Conservation (phyloP, 2,113 vertebrate genomes). For the Carassius auratus region DNA sequence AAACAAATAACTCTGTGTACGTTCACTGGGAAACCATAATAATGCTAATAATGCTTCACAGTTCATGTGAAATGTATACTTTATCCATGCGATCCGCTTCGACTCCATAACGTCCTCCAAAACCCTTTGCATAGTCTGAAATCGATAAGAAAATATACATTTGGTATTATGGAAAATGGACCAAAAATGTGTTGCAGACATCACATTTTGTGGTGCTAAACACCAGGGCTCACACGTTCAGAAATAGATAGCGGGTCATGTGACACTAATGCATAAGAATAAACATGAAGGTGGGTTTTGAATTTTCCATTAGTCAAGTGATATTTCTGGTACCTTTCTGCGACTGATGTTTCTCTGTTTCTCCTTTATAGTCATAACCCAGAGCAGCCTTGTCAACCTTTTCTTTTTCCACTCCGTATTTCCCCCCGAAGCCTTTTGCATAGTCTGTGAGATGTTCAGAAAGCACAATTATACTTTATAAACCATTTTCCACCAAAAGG, state of each 20-base stretch:
- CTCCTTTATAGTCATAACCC: slow-evolving; percentile 87
- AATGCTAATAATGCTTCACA: background rate
- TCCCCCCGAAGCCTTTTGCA: slow-evolving; percentile 87
- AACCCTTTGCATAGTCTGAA: slow-evolving; percentile 90
- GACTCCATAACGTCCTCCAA: slow-evolving; percentile 90
- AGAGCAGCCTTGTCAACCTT: slow-evolving; percentile 85
- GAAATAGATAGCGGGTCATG: background rate
- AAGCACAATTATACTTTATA: slow-evolving; percentile 5
- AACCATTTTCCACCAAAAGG: background rate
- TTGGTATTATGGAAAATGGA: no score
- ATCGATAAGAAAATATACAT: background rate
- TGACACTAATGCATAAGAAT: background rate
- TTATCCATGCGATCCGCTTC: slow-evolving; percentile 92
- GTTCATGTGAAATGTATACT: slow-evolving; percentile 70
- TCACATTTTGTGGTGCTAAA: slow-evolving; percentile 1
- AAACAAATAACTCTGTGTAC: background rate
- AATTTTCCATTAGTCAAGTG: background rate
- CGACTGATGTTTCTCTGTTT: slow-evolving; percentile 86
- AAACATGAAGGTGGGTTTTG: background rate
- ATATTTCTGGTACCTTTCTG: slow-evolving; percentile 79
- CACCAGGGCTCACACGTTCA: background rate
- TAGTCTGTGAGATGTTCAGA: slow-evolving; percentile 75
- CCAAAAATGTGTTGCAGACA: background rate
- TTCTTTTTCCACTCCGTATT: slow-evolving; percentile 85
- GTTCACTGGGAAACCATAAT: background rate